phyloP scores from a whole-genome alignment of 35 echinoderm and acorn worm species.

The Ptychodera flava region DNA sequence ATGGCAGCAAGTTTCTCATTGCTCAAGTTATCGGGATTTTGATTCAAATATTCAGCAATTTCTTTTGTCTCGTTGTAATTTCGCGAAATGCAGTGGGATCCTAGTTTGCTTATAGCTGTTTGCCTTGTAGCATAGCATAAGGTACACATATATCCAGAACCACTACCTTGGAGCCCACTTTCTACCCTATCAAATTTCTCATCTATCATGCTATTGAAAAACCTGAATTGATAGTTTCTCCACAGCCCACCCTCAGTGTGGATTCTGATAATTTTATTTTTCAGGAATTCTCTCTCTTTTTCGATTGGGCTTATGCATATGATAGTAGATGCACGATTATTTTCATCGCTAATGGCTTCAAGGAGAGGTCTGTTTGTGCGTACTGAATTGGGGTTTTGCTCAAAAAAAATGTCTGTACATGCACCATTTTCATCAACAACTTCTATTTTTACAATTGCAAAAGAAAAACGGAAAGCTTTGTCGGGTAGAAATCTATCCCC shows the following conservation, averaged over 20 bases:
- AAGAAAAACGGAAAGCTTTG: constrained; percentile 38
- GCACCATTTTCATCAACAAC: constrained; percentile 9
- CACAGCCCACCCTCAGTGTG: constrained; percentile 3
- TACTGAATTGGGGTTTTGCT: constrained; percentile 24
- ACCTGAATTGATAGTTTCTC: constrained; percentile 10
- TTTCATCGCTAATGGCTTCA: constrained; percentile 41
- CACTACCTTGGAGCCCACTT: constrained; percentile 33
- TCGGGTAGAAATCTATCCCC: constrained; percentile 29
- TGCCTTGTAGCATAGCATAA: constrained; percentile 16
- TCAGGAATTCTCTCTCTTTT: not conserved
- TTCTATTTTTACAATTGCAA: constrained; percentile 20
- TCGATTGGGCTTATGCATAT: constrained; percentile 8
- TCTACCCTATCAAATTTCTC: constrained; percentile 36
- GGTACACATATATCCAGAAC: constrained; percentile 31
- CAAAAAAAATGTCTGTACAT: not conserved
- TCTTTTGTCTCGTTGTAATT: not conserved
- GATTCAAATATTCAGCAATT: constrained; percentile 9
- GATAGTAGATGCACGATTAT: constrained; percentile 12
- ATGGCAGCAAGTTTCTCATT: constrained; percentile 8
- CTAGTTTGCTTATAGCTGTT: constrained; percentile 6
- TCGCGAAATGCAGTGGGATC: constrained; percentile 3
- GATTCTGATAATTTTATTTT: not conserved
- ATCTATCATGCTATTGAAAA: constrained; percentile 45
- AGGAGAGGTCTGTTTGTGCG: constrained; percentile 12
- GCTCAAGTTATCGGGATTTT: constrained; percentile 28